Evolutionary conservation across 2,888 invertebrate species (phyloP).

Genomic region (Watsonalla cultraria): DNA sequence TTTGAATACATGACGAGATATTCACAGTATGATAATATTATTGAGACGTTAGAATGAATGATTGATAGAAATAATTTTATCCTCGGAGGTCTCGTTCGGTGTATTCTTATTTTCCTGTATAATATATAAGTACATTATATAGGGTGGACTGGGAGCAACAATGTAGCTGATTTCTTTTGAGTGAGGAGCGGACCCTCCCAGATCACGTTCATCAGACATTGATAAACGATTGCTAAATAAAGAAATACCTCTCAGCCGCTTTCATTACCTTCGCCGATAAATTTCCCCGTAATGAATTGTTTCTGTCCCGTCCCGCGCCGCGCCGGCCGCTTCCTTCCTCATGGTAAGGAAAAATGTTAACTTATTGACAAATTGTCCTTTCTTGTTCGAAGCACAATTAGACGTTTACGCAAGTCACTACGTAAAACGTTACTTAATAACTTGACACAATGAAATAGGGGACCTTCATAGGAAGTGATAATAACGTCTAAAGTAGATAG

Average conservation of each 20-base stretch:
- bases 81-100: too few relatives aligned
- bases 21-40: too few relatives aligned
- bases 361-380: not conserved
- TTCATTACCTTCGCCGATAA: slow-evolving; percentile 21
- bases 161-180: not conserved
- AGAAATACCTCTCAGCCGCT: slow-evolving; percentile 23
- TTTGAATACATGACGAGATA: too few relatives aligned
- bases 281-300: slow-evolving; percentile 13
- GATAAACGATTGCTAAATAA: slow-evolving; percentile 39
- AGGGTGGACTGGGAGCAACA: not conserved
- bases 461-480: too few relatives aligned
- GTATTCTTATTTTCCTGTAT: not conserved
- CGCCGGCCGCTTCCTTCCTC: not conserved
- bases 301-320: not conserved
- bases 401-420: not conserved
- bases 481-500: too few relatives aligned
- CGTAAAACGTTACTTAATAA: too few relatives aligned
- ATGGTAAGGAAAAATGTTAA: not conserved
- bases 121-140: not conserved
- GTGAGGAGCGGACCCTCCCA: not conserved
- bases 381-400: not conserved
- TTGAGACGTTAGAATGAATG: too few relatives aligned
- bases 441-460: too few relatives aligned
- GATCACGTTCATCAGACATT: slow-evolving; percentile 20
- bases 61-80: too few relatives aligned